Evolutionary conservation across 2,888 invertebrate genomes (phyloP).

Genomic region (Sinelater perroti): DNA sequence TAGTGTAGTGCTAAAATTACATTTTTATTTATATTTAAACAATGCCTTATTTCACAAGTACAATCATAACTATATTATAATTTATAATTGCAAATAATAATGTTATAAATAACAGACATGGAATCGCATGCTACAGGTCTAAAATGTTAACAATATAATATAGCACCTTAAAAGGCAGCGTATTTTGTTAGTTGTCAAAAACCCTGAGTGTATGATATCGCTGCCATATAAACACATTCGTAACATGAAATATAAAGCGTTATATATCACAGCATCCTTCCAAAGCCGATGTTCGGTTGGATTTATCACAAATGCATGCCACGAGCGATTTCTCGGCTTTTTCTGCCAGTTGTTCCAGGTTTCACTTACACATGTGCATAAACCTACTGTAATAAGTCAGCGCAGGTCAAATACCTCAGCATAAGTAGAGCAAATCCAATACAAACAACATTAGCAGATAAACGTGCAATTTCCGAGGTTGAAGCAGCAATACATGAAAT

Average conservation of each 20-base stretch:
- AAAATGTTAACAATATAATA: too few species aligned
- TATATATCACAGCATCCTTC: constrained; percentile 6
- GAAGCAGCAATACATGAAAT: constrained; percentile 25
- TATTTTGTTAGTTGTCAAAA: too few species aligned
- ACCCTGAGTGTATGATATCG: too few species aligned
- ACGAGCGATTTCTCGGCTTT: not conserved
- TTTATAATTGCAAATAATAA: too few species aligned
- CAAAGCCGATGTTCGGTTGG: not conserved
- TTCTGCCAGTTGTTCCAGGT: not conserved
- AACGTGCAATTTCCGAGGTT: constrained; percentile 21
- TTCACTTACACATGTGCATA: not conserved
- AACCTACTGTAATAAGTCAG: not conserved
- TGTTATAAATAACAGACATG: too few species aligned
- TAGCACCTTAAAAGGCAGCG: too few species aligned
- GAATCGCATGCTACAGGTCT: too few species aligned
- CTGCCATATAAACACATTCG: too few species aligned
- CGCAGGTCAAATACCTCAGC: constrained; percentile 4
- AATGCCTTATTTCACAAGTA: too few species aligned
- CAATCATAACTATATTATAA: too few species aligned
- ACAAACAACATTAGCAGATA: not conserved
- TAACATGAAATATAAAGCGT: not conserved
- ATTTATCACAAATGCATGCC: constrained; percentile 5
- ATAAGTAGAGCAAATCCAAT: not conserved
- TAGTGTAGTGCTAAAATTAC: too few species aligned
- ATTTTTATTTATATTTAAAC: too few species aligned